Evolutionary conservation across 2,888 invertebrate genomes (phyloP).

Genomic region (Lordiphosa andalusiaca): DNA sequence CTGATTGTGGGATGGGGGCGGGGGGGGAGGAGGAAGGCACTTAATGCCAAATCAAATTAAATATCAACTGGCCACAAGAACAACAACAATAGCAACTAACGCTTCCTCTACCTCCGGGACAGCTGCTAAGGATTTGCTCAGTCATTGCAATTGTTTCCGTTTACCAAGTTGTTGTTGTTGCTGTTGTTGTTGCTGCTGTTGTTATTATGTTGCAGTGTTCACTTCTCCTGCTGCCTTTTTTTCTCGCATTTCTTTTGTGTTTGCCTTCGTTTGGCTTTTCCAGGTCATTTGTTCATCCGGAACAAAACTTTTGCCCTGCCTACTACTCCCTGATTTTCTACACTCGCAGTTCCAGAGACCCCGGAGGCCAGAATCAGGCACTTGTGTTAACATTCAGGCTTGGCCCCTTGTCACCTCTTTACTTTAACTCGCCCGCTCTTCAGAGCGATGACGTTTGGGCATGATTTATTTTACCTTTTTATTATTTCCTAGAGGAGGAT

Average conservation of each 20-base stretch:
- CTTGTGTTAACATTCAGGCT: conserved; percentile 5
- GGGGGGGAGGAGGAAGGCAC: neutral
- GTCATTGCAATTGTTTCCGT: conserved; percentile 72
- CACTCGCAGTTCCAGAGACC: neutral
- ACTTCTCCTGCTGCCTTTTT: conserved; percentile 40
- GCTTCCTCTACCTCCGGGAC: conserved; percentile 39
- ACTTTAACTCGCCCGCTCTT: conserved; percentile 7
- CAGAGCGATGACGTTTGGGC: conserved; percentile 49
- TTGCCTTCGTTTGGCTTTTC: conserved; percentile 70
- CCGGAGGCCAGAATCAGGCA: conserved; percentile 3
- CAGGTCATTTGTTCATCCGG: conserved; percentile 69
- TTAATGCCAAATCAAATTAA: conserved; percentile 49
- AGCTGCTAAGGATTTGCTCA: conserved; percentile 72
- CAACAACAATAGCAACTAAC: conserved; percentile 29
- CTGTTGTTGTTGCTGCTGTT: conserved; percentile 8
- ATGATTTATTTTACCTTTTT: conserved; percentile 56
- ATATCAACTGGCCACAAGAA: conserved; percentile 50
- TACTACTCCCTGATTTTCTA: conserved; percentile 6
- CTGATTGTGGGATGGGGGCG: no score
- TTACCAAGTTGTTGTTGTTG: conserved; percentile 35
- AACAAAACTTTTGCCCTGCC: conserved; percentile 35
- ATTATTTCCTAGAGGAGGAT: conserved; percentile 1
- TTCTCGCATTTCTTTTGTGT: conserved; percentile 53
- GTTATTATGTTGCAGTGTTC: conserved; percentile 39
- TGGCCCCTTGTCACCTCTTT: conserved; percentile 16